phyloP scores from a whole-genome alignment of 2,113 vertebrate genomes.

The Lophura nycthemera region DNA sequence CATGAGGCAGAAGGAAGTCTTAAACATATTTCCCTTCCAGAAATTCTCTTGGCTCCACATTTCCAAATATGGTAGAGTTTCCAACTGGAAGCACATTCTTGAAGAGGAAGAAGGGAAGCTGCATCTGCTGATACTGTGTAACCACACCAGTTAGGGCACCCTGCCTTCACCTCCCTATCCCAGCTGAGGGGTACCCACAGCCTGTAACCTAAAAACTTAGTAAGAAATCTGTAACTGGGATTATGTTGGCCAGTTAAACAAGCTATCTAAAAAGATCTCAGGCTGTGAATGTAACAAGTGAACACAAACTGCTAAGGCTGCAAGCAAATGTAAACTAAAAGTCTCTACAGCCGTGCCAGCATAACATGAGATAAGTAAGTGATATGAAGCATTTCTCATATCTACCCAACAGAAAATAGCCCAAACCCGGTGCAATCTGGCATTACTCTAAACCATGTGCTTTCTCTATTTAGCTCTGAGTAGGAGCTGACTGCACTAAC shows the following conservation, averaged over 20 bases:
- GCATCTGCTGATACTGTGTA: not conserved
- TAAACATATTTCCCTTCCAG: not conserved
- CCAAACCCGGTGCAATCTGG: not conserved
- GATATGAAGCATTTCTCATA: not conserved
- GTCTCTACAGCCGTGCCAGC: not conserved
- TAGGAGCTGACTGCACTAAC: not conserved
- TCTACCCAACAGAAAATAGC: not conserved
- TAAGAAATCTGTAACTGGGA: not conserved
- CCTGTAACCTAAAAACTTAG: not conserved
- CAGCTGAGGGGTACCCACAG: not conserved
- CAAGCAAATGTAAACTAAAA: not conserved
- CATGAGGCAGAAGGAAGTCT: not conserved
- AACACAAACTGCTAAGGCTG: not conserved
- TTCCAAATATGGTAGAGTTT: not conserved
- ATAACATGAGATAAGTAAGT: not conserved
- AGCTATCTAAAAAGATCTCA: not conserved
- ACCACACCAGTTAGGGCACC: not conserved
- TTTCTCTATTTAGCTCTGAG: not conserved
- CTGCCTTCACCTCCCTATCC: not conserved
- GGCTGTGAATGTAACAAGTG: not conserved
- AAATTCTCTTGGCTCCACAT: not conserved
- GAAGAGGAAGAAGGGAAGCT: not conserved
- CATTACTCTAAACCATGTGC: not conserved
- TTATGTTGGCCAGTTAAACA: not conserved
- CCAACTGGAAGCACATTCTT: conserved; percentile 16